A percentile compares a stretch with the other conserved stretches of the same genome.
These are phyloP conservation scores for Diuraphis noxia DNA, from an alignment of 1,140 invertebrate species.

Conservation along the genomic window DNA sequence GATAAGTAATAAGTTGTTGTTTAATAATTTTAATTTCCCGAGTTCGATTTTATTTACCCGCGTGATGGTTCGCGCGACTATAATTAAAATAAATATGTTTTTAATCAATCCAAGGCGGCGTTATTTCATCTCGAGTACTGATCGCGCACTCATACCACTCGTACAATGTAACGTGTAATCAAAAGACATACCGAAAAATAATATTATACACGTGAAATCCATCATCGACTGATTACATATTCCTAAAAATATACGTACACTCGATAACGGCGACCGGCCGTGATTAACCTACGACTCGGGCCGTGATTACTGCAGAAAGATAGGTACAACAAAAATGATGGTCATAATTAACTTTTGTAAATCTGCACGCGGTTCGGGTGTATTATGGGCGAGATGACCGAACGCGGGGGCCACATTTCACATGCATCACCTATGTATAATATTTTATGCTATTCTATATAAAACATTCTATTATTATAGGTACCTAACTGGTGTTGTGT, in stretches of 20 bases:
- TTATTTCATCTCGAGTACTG: not conserved
- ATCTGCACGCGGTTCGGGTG: not conserved
- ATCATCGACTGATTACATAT: not conserved
- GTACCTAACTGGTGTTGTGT: too few relatives aligned
- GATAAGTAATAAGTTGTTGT: not conserved
- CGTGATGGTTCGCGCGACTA: not conserved
- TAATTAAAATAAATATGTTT: conserved; percentile 4
- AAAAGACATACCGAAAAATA: not conserved
- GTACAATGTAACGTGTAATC: not conserved
- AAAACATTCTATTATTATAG: too few relatives aligned
- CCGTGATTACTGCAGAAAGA: not conserved
- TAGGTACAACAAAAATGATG: not conserved
- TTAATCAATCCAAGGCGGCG: not conserved
- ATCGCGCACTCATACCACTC: not conserved
- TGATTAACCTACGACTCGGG: not conserved
- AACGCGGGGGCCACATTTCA: not conserved
- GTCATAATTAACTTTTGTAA: not conserved
- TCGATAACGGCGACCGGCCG: not conserved
- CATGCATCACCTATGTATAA: not conserved
- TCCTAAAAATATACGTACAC: not conserved
- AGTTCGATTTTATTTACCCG: not conserved
- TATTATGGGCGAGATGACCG: not conserved
- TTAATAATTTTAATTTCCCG: not conserved
- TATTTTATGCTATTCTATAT: too few relatives aligned
- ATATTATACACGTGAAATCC: not conserved